Evolutionary conservation across 2,888 invertebrate species (phyloP), one percentile per base, ranked within the genome.

Genomic region (Dioctria rufipes): DNA sequence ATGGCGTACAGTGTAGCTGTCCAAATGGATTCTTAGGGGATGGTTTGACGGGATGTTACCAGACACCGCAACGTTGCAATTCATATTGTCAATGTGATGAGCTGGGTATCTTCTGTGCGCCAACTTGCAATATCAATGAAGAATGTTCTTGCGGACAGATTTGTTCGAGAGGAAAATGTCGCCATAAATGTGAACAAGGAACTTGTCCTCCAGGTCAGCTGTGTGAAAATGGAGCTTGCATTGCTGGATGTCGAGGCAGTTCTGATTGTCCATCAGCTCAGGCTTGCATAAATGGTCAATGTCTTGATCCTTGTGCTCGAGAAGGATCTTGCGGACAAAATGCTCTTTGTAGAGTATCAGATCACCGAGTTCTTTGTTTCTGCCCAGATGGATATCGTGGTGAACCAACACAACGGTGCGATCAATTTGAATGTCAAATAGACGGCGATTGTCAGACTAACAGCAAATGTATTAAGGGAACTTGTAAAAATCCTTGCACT

Each of bases 311-410:
- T 63, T 95, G 95, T 85, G 90, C 91, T 83, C 91, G 92, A 65
- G 88, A 89, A 39, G 90, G 91, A 13, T 93, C 95, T 1, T 97
- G 97, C 85, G 96, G 96, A 4, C 92, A 92, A 83, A 94, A 95
- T 86, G 95, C 97, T 0, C 86, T 95, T 2, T 97, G 97, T 86
- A 92, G 93, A 83, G 93, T 95, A 0, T 93, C 94, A 3, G 94
- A 94, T 84, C 97, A 96, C 88, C 92, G 95, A 61, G 94, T 95
- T 65, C 92, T 97, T 3, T 97, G 97, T 86, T 92, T 95, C 81
- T 97, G 97, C 86, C 95, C 96, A 0, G 95, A 95, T 86, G 96
- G 96, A 13, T 95, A 92, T 86, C 94, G 94, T 84, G 96, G 96
- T 0, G 95, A 96, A 86, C 95, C 96, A 0, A 92, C 92, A 81